phyloP scores from a whole-genome alignment of 2,888 invertebrate genomes.

The Abscondita cerata region DNA sequence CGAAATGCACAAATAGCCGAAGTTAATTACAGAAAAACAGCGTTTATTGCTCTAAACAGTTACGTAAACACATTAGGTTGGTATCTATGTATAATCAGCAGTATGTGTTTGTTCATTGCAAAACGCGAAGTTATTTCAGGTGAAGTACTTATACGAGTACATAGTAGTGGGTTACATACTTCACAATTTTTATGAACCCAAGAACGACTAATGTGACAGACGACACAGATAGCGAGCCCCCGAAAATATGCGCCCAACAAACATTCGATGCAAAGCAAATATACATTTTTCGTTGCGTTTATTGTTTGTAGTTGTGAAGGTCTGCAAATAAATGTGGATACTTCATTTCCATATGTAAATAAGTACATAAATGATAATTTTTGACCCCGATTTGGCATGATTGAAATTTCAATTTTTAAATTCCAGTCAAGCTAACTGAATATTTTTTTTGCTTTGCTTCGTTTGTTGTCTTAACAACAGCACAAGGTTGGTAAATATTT shows the following conservation, averaged over 20 bases:
- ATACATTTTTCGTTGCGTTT: too few species aligned
- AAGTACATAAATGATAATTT: background rate
- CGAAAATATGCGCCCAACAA: too few species aligned
- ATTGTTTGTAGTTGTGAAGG: conserved; percentile 3
- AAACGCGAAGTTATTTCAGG: conserved; percentile 37
- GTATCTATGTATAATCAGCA: conserved; percentile 18
- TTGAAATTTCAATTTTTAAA: too few species aligned
- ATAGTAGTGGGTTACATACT: conserved; percentile 28
- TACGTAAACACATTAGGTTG: conserved; percentile 16
- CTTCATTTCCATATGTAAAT: conserved; percentile 4
- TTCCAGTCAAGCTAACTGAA: too few species aligned
- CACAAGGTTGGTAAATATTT: too few species aligned
- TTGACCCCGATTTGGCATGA: background rate
- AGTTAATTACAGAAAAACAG: too few species aligned
- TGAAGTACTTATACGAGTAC: conserved; percentile 25
- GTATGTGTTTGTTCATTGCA: conserved; percentile 26
- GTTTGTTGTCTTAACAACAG: too few species aligned
- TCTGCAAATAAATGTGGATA: conserved; percentile 3
- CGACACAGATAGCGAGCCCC: too few species aligned
- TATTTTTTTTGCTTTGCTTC: too few species aligned
- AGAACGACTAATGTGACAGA: background rate
- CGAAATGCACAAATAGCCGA: too few species aligned
- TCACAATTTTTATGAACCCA: conserved; percentile 22
- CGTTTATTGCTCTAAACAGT: conserved; percentile 1
- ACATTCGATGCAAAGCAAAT: too few species aligned